phyloP scores from a whole-genome alignment of 2,797 vertebrate species.

The Lithobates sylvaticus region DNA sequence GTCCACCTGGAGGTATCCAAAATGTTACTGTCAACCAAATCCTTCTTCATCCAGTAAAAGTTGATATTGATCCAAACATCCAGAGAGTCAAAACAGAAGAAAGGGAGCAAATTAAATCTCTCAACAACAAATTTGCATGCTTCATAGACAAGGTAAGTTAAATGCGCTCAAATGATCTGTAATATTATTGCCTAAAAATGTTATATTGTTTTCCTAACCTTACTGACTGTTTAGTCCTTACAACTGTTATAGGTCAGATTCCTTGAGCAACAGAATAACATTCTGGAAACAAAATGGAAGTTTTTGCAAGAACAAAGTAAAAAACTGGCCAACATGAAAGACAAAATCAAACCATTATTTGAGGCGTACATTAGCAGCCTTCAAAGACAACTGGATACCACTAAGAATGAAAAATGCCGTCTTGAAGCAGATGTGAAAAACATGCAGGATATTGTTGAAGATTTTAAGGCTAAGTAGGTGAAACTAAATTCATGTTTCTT shows the following conservation, averaged over 20 bases:
- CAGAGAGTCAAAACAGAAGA: constrained; percentile 80
- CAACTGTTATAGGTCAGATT: constrained; percentile 44
- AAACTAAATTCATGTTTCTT: neutral
- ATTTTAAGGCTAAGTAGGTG: constrained; percentile 58
- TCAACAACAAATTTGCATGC: constrained; percentile 88
- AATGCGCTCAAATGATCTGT: neutral
- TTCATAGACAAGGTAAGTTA: constrained; percentile 86
- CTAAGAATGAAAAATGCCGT: constrained; percentile 82
- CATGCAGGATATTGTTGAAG: constrained; percentile 82
- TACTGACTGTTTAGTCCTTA: too few relatives aligned
- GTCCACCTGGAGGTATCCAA: constrained; percentile 68
- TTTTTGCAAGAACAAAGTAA: constrained; percentile 60
- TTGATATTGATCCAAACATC: constrained; percentile 82
- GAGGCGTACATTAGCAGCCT: constrained; percentile 83
- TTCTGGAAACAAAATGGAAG: neutral
- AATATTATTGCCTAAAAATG: neutral
- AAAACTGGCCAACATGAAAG: constrained; percentile 73
- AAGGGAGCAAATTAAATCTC: constrained; percentile 87
- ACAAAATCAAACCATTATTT: constrained; percentile 82
- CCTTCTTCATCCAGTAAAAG: constrained; percentile 81
- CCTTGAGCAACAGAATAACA: neutral
- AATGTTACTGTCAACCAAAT: constrained; percentile 78
- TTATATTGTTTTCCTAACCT: neutral
- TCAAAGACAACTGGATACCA: constrained; percentile 80
- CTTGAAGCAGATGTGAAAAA: constrained; percentile 82